Conservation (phyloP, 2,113 vertebrate genomes). For the Phalacrocorax aristotelis region DNA sequence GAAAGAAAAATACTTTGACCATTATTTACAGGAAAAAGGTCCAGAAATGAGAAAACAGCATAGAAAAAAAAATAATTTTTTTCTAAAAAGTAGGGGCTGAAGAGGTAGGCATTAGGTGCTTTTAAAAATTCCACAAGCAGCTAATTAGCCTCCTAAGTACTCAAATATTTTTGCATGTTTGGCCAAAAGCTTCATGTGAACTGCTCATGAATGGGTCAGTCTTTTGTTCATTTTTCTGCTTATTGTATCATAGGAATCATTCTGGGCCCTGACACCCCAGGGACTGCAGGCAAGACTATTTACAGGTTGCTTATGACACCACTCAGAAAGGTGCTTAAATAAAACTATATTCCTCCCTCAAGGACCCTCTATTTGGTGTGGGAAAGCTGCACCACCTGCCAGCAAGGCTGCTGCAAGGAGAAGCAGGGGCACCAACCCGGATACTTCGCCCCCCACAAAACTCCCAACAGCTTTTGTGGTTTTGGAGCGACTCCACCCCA, state of each 20-base stretch:
- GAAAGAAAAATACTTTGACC: neutral
- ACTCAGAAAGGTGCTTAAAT: neutral
- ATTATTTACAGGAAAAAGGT: neutral
- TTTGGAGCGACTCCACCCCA: neutral
- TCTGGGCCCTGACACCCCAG: neutral
- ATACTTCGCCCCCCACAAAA: neutral
- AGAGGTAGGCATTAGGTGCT: neutral
- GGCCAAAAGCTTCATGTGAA: neutral
- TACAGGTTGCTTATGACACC: neutral
- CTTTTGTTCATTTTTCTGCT: neutral
- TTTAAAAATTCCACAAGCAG: neutral
- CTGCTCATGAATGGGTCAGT: neutral
- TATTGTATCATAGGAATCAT: neutral
- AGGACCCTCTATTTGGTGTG: neutral
- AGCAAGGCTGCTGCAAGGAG: neutral
- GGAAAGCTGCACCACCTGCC: fast-evolving
- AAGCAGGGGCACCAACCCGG: fast-evolving
- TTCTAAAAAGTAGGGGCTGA: neutral
- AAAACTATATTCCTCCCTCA: neutral
- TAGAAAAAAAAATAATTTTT: neutral
- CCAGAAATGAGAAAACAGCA: neutral
- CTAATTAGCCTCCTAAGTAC: neutral
- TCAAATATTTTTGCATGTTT: neutral
- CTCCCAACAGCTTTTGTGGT: neutral
- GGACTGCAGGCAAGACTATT: neutral